Evolutionary conservation across 2,797 vertebrate genomes (phyloP), one percentile per base, ranked within the genome.

Genomic region (Ispidina picta): DNA sequence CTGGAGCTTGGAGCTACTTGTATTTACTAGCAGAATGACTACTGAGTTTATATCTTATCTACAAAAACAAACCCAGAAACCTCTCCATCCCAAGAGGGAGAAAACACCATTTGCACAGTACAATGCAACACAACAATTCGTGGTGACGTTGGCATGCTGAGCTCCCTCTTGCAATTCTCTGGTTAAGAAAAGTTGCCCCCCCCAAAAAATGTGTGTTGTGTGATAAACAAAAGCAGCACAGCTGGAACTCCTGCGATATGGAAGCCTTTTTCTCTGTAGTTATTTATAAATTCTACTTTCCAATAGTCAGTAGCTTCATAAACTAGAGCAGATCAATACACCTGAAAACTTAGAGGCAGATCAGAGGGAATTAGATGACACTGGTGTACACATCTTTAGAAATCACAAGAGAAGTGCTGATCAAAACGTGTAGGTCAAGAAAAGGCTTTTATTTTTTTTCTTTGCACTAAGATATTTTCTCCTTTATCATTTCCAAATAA

Each of bases 241-340:
- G 92, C 69, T 94, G 89, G 78, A 95, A 74, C 54, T 69, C 72
- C 82, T 83, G 81, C 41, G 88, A 89, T 93, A 91, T 15, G 81
- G 69, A 83, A 91, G 81, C 72, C 69, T 0, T 0, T 56, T 89
- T 70, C 93, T 92, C 75, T 89, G 86, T 83, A 92, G 88, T 85
- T 95, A 88, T 96, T 93, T 93, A 93, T 91, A 91, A 92, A 92
- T 46, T 64, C 85, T 84, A 68, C 58, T 84, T 92, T 90, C 92
- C 90, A 90, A 92, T 90, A 94, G 83, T 80, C 10, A 0, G 75
- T 82, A 80, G 78, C 89, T 93, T 91, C 83, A 74, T 91, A 90
- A 92, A 90, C 86, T 44, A 79, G 44, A 88, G 55, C 72, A 86
- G 92, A 93, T 96, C 92, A 89, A 96, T 94, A 93, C 55, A 90